phyloP scores from a whole-genome alignment of 2,888 invertebrate genomes.

The Lypha dubia region DNA sequence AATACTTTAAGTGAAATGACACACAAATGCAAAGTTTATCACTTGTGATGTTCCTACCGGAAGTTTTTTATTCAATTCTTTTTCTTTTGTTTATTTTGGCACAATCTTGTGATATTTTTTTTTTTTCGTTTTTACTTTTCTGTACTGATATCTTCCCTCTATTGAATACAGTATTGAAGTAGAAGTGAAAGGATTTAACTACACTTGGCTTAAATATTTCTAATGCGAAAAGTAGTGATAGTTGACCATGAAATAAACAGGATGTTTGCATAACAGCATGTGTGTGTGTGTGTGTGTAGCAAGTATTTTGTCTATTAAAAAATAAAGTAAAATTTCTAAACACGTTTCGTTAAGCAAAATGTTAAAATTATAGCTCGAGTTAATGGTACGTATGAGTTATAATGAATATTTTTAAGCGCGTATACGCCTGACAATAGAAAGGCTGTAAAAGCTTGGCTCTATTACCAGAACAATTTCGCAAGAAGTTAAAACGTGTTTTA shows the following conservation, averaged over 20 bases:
- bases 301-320: no score
- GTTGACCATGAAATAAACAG: neutral
- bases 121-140: neutral
- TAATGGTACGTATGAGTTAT: no score
- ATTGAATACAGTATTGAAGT: neutral
- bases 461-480: no score
- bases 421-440: no score
- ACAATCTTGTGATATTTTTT: neutral
- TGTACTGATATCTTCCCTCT: neutral
- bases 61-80: constrained; percentile 37
- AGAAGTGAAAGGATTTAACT: constrained; percentile 6
- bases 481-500: no score
- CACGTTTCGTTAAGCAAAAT: no score
- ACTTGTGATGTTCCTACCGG: constrained; percentile 42
- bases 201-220: constrained; percentile 1
- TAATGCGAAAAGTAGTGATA: neutral
- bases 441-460: no score
- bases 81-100: constrained; percentile 4
- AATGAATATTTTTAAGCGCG: no score
- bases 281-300: no score
- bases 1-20: constrained; percentile 46
- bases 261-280: no score
- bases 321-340: no score
- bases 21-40: constrained; percentile 44
- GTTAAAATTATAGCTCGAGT: no score